These are phyloP conservation scores for Phyto melanocephala DNA, from an alignment of 2,888 invertebrate genomes.

Conservation along the genomic window DNA sequence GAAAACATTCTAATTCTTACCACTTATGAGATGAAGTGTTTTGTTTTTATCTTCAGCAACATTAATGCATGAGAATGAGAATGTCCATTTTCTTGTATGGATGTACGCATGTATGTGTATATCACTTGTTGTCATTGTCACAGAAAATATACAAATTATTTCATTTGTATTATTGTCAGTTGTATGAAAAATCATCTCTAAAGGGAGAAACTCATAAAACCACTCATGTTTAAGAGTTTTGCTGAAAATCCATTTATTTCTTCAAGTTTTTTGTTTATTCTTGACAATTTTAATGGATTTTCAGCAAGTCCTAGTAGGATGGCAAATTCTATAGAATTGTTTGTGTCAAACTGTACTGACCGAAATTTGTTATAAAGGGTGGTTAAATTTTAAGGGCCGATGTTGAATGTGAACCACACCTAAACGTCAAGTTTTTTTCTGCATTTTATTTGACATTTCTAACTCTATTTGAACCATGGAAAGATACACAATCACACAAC, in stretches of 20 bases:
- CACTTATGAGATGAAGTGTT: constrained; percentile 30
- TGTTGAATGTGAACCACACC: no score
- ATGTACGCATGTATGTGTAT: neutral
- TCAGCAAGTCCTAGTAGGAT: constrained; percentile 35
- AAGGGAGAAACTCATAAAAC: constrained; percentile 49
- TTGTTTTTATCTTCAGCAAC: constrained; percentile 37
- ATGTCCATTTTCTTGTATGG: constrained; percentile 4
- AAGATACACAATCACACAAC: no score
- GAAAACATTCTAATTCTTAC: constrained; percentile 32
- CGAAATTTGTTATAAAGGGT: no score
- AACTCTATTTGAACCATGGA: no score
- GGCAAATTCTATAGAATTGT: constrained; percentile 37
- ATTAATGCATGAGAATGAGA: constrained; percentile 1
- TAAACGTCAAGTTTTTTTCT: no score
- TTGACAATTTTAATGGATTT: constrained; percentile 52
- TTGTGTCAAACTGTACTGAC: no score
- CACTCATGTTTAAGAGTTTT: constrained; percentile 39
- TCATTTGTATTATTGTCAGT: constrained; percentile 28
- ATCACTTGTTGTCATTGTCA: constrained; percentile 57
- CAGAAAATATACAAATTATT: constrained; percentile 47
- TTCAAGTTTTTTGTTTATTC: constrained; percentile 9
- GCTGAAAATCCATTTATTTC: constrained; percentile 44
- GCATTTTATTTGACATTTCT: no score
- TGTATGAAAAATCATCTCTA: neutral
- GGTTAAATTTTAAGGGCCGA: no score